Evolutionary conservation across 37 sponge, comb jelly and placozoan species (phyloP), one percentile per base, ranked within the genome.

Genomic region (Beroe forskalii): DNA sequence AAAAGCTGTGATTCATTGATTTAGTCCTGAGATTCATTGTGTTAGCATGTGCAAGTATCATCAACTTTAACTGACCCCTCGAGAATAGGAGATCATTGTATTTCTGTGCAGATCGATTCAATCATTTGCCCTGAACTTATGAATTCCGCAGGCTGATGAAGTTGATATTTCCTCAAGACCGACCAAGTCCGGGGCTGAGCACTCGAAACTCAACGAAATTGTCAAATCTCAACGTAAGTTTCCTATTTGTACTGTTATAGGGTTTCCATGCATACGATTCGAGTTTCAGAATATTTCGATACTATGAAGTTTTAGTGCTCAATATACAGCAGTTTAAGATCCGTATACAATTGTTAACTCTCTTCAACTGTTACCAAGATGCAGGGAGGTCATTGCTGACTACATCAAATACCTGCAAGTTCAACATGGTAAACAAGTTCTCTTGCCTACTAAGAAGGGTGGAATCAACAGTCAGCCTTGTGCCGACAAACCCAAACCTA

Each of bases 341-440:
- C n/a, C n/a, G n/a, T n/a, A n/a, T n/a, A n/a, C n/a, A n/a, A n/a
- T n/a, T n/a, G n/a, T n/a, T n/a, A n/a, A n/a, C n/a, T n/a, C n/a
- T n/a, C n/a, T n/a, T n/a, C n/a, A n/a, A n/a, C n/a, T 80, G 40
- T 32, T 25, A 23, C 86, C 86, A 25, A 41, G 35, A 48, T 80
- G 86, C 28, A 12, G 86, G 20, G 86, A 20, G 43, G 35, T 80
- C 3, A 43, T 80, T 1, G 86, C 38, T 2, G 55, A 80, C 55
- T 80, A 80, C 30, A 80, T 80, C 55, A 41, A 80, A 48, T 80
- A 80, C 30, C 86, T 80, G 6, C 86, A 80, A 44, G 55, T 44
- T 23, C 8, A 8, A 23, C 86, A 80, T 23, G 86, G 86, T 43
- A 80, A 80, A 80, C 86, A 80, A 37, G 86, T 80, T 9, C 17